Percentiles rank a stretch among this genome's conserved stretches.
Evolutionary conservation across 2,113 vertebrate species (phyloP).

Genomic region (Macaca fascicularis): T2T-MFA8v1.1 NC_088389.1:84948501-84949000

Average conservation of each 20-base stretch:
- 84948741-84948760: not conserved
- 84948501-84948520: not conserved
- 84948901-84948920: not conserved
- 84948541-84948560: not conserved
- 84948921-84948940: slow-evolving; percentile 33
- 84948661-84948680: not conserved
- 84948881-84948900: slow-evolving; percentile 43
- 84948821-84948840: not conserved
- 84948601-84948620: not conserved
- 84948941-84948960: not conserved
- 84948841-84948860: slow-evolving; percentile 28
- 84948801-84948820: slow-evolving; percentile 31
- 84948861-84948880: slow-evolving; percentile 19
- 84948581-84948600: not conserved
- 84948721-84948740: not conserved
- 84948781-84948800: not conserved
- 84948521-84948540: not conserved
- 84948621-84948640: not conserved
- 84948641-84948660: not conserved
- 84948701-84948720: not conserved
- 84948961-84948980: not conserved
- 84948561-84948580: not conserved
- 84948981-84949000: not conserved
- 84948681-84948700: not conserved
- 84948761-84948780: not conserved